phyloP scores from a whole-genome alignment of 2,113 vertebrate genomes.

The Paratilapia polleni region DNA sequence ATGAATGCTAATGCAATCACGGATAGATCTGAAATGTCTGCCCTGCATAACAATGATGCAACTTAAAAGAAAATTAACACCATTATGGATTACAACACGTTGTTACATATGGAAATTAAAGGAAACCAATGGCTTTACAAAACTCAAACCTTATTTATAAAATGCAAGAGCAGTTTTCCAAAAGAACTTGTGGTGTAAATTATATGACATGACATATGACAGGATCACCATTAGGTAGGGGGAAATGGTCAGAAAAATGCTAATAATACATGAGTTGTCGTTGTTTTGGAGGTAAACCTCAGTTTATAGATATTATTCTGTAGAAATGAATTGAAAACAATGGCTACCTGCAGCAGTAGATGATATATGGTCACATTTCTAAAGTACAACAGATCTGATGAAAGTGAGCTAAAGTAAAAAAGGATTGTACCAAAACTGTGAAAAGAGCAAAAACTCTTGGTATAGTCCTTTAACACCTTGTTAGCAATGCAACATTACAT shows the following conservation, averaged over 20 bases:
- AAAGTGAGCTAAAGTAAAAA: neutral
- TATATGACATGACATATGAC: too few relatives aligned
- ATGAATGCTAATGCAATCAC: too few relatives aligned
- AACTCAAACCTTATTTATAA: neutral
- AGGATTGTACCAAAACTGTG: too few relatives aligned
- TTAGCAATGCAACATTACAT: neutral
- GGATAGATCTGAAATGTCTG: too few relatives aligned
- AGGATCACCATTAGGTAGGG: neutral
- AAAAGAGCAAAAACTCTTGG: neutral
- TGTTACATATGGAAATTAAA: neutral
- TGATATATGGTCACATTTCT: neutral
- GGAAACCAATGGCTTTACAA: neutral
- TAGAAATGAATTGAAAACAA: neutral
- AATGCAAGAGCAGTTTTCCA: neutral
- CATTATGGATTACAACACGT: neutral
- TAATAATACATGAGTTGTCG: too few relatives aligned
- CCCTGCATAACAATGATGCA: too few relatives aligned
- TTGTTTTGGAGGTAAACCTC: too few relatives aligned
- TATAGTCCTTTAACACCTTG: neutral
- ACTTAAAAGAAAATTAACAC: too few relatives aligned
- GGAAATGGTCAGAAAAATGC: neutral
- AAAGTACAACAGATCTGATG: neutral
- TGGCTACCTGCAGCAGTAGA: neutral
- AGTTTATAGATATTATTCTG: too few relatives aligned
- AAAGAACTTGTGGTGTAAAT: neutral